Percentiles rank a stretch among this genome's conserved stretches.
phyloP scores from a whole-genome alignment of 2,113 vertebrate species.

The Elanoides forficatus region DNA sequence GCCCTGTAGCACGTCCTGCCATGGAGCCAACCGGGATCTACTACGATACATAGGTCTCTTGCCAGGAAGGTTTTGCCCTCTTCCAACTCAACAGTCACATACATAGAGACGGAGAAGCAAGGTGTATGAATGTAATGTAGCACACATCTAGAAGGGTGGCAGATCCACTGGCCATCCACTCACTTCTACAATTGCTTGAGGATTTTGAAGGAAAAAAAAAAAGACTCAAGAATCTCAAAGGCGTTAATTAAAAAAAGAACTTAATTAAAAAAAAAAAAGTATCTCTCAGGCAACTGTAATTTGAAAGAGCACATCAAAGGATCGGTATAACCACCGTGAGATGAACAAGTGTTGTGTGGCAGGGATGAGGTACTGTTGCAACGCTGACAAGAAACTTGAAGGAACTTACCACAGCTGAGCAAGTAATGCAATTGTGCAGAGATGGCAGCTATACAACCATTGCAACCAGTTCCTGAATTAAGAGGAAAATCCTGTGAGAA shows the following conservation, averaged over 20 bases:
- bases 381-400: neutral
- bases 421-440: neutral
- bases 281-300: neutral
- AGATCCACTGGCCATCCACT: neutral
- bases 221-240: neutral
- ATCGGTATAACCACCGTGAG: neutral
- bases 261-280: neutral
- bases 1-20: neutral
- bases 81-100: neutral
- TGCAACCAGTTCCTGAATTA: neutral
- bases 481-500: neutral
- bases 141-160: neutral
- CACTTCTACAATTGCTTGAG: neutral
- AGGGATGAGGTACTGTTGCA: neutral
- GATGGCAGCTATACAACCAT: neutral
- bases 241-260: neutral
- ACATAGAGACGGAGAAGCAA: neutral
- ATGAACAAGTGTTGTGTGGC: neutral
- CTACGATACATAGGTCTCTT: neutral
- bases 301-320: neutral
- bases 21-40: rapidly evolving
- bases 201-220: neutral
- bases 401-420: neutral
- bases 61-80: neutral
- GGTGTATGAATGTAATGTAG: rapidly evolving